Evolutionary conservation across 2,797 vertebrate species (phyloP).

Genomic region (Eulemur albifrons): DNA sequence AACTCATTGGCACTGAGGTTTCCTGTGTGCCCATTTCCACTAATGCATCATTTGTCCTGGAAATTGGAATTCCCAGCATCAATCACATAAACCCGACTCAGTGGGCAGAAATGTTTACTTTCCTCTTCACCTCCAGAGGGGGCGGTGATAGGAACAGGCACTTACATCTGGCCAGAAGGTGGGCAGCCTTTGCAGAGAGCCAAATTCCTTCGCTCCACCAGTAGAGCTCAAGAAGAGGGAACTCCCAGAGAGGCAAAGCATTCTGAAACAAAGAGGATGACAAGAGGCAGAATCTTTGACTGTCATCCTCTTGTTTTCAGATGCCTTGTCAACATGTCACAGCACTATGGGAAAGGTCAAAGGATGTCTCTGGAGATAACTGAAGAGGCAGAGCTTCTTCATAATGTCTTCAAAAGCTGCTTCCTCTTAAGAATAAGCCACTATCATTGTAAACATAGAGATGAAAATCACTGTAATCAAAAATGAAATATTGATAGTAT

Average conservation of each 20-base stretch:
- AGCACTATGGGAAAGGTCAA: neutral
- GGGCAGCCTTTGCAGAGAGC: neutral
- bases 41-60: constrained; percentile 74
- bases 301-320: constrained; percentile 9
- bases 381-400: neutral
- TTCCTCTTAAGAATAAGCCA: neutral
- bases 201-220: neutral
- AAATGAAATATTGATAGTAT: neutral
- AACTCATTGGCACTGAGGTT: constrained; percentile 65
- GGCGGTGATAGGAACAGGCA: neutral
- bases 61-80: constrained; percentile 65
- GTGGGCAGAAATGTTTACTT: constrained; percentile 36
- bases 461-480: neutral
- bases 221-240: neutral
- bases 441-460: neutral
- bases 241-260: neutral
- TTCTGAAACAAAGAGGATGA: neutral
- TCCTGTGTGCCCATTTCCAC: constrained; percentile 73
- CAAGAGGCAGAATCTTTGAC: neutral
- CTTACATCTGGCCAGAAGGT: neutral
- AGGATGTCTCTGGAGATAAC: neutral
- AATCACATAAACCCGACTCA: constrained; percentile 70
- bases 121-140: constrained; percentile 17
- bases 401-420: neutral
- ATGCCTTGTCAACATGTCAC: neutral